Base-by-base conservation (phyloP, 2,888 invertebrate species). In the Leptinotarsa peninsularis region DNA sequence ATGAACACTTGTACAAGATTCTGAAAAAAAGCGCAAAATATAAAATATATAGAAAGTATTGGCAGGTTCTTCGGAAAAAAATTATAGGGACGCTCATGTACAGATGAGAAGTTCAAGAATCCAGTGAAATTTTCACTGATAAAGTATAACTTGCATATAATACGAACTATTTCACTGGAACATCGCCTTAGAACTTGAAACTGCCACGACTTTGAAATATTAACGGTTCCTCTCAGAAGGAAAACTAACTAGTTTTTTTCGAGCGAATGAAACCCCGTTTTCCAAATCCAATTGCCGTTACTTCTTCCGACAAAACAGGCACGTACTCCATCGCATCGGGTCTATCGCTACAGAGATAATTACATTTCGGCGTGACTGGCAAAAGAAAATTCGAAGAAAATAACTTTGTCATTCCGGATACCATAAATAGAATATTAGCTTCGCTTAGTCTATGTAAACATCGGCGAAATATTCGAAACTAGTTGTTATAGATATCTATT, bases 1-100 rank as follows among this genome's bases (percentile, higher is more conserved):
- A 82, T 91, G 91, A 74, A 88, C 90, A 81, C 91, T 91, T 5
- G 91, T 88, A 84, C 91, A 90, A 82, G 86, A 83, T 81, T 88
- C 88, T 88, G 83, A 73, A 78, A 77, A 73, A 67, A 52, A 27
- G 10, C 10, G 7, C 33, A 50, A 23, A 67, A 49, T 23, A 49
- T 3, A 23, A 23, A 71, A 49, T 54, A 43, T 43, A 3, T 10
- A 13, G 10, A 13, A 43, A 43, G 2, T 43, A 43, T 43, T 43
- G 43, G 43, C 0, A 43, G 10, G 43, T 43, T 43, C 43, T 0
- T 43, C 10, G 3, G 0, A 43, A 43, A 43, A 3, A 43, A 43
- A 43, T 43, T 43, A 43, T 13, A 33, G 7, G 33, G 33, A 33
- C 33, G 33, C 33, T 33, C 33, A 33, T 33, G 7, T 7, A 33